Evolutionary conservation across 2,888 invertebrate species (phyloP).

Genomic region (Tridacna crocea): DNA sequence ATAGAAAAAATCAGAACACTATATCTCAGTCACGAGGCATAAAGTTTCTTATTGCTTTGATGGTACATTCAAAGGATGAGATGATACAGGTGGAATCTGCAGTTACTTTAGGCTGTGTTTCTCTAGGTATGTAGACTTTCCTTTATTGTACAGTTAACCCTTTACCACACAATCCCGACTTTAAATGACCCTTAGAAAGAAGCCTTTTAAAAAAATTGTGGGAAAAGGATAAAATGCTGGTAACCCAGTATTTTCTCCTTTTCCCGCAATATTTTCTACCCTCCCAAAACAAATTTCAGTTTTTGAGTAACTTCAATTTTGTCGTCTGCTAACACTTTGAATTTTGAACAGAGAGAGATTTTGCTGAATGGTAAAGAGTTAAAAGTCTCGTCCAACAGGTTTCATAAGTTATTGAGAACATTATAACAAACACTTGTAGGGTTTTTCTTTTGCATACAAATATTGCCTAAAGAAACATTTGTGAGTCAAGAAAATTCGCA

Average conservation of each 20-base stretch:
- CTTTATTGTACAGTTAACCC: neutral
- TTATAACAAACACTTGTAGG: too few species aligned
- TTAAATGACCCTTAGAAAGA: neutral
- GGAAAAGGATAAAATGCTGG: slow-evolving; percentile 5
- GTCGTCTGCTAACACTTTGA: neutral
- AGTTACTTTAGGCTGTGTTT: slow-evolving; percentile 79
- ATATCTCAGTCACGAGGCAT: slow-evolving; percentile 80
- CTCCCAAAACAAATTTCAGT: neutral
- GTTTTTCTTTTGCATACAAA: too few species aligned
- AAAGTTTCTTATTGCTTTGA: slow-evolving; percentile 80
- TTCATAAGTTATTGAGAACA: too few species aligned
- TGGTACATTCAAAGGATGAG: slow-evolving; percentile 81
- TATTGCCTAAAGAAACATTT: too few species aligned
- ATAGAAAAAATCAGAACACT: slow-evolving; percentile 78
- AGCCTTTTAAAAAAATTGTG: neutral
- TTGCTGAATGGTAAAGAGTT: neutral
- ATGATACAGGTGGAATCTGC: slow-evolving; percentile 83
- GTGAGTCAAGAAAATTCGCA: too few species aligned
- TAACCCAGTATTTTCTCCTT: neutral
- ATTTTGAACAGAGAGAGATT: neutral
- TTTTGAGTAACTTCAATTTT: neutral
- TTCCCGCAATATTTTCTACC: neutral
- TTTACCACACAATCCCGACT: neutral
- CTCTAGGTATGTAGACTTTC: slow-evolving; percentile 75
- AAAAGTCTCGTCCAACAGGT: neutral